Evolutionary conservation across 2,797 vertebrate genomes (phyloP), one percentile per base, ranked within the genome.

Genomic region (Meda fulgida): DNA sequence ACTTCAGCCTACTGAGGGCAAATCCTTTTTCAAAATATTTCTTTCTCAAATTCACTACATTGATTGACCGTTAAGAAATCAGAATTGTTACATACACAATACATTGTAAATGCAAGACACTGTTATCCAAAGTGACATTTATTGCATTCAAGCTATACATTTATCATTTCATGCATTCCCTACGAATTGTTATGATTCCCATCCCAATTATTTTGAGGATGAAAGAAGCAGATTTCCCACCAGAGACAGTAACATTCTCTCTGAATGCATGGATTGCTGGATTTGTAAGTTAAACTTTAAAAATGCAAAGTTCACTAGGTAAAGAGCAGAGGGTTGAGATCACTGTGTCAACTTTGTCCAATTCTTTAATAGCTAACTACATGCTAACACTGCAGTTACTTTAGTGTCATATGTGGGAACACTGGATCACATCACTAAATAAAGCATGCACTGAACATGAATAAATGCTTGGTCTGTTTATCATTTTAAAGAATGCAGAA

Each of bases 291-390:
- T 67, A 26, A 80, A 67, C 13, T 58, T 18, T 60, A 26, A 67
- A 66, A 38, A 80, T 66, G 43, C 60, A 80, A 80, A 80, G 78
- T 69, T 80, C 78, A 69, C 63, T 5, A 9, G n/a, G 38, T 79
- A 48, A 65, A 79, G 26, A n/a, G n/a, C n/a, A n/a, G n/a, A 23
- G 63, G 29, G 78, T 23, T 67, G 78, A 48, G 40, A 29, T 36
- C 63, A 51, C 19, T 8, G 19, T 66, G 46, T 48, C 73, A 55
- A 34, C 78, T 36, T 51, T 67, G 43, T 51, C 11, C 29, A 80
- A 3, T 16, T 5, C 78, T 67, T 67, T 69, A 80, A 80, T 80
- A 80, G 63, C n/a, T 51, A 80, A 80, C 78, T 48, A 67, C 78
- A 80, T 0, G 11, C 63, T 16, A 34, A 29, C 40, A 67, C 66